These are phyloP conservation scores for Pseudopodoces humilis DNA, from an alignment of 2,113 vertebrate species.

Conservation along the genomic window DNA sequence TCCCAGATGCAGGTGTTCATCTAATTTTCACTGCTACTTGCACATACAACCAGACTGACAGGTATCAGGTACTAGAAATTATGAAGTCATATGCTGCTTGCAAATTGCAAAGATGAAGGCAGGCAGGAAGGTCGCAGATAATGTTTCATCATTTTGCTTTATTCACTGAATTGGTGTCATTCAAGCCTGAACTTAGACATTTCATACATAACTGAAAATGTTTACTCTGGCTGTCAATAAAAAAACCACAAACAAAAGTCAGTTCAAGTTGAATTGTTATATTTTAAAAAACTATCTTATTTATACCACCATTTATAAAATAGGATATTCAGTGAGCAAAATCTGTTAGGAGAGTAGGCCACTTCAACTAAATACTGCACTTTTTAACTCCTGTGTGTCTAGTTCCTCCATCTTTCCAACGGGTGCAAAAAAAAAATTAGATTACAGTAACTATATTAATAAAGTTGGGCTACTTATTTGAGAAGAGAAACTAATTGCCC, in stretches of 20 bases:
- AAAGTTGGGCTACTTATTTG: background rate
- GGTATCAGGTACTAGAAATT: background rate
- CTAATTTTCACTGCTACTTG: background rate
- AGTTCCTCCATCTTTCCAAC: background rate
- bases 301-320: background rate
- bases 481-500: background rate
- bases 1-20: background rate
- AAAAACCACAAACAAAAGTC: background rate
- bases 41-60: background rate
- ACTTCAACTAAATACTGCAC: background rate
- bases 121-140: background rate
- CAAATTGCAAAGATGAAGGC: background rate
- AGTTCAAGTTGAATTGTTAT: background rate
- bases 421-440: background rate
- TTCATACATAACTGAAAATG: background rate
- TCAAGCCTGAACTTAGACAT: background rate
- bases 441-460: background rate
- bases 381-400: background rate
- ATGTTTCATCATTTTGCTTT: background rate
- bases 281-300: background rate
- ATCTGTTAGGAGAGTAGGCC: background rate
- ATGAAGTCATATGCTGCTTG: background rate
- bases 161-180: background rate
- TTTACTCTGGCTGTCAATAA: background rate
- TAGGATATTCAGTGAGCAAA: background rate